These are phyloP conservation scores for Chloropsis cyanopogon DNA, from an alignment of 2,113 vertebrate species.

Conservation along the genomic window DNA sequence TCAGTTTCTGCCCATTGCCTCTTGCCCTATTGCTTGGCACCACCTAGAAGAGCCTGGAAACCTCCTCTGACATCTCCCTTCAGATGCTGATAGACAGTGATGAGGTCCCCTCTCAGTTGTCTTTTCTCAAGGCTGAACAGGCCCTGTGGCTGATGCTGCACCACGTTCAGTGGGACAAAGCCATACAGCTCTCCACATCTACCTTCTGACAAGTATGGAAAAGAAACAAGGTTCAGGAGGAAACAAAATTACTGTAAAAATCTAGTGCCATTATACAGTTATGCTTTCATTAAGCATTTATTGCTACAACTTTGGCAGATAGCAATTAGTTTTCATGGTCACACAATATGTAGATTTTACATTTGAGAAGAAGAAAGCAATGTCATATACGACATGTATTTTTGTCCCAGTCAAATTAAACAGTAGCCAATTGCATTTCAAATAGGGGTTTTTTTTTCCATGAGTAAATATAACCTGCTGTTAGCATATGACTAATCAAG, in stretches of 20 bases:
- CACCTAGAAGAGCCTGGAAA: neutral
- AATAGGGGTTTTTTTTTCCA: neutral
- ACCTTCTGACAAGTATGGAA: neutral
- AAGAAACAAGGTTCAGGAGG: neutral
- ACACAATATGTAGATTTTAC: neutral
- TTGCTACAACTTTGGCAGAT: neutral
- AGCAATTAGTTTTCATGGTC: neutral
- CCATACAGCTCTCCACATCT: neutral
- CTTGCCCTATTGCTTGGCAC: neutral
- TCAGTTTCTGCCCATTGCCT: neutral
- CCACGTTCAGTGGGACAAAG: neutral
- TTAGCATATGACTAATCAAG: neutral
- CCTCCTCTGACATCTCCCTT: neutral
- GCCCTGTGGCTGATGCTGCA: neutral
- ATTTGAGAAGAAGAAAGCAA: neutral
- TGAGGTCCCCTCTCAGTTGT: fast-evolving
- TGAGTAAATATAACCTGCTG: neutral
- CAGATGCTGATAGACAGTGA: neutral
- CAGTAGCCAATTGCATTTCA: neutral
- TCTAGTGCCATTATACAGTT: neutral
- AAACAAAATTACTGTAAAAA: neutral
- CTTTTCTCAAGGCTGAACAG: neutral
- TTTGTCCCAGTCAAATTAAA: neutral
- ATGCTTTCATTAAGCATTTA: neutral
- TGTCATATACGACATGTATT: neutral